Conservation (phyloP, 2,113 vertebrate species). For the Speoplatyrhinus poulsoni region DNA sequence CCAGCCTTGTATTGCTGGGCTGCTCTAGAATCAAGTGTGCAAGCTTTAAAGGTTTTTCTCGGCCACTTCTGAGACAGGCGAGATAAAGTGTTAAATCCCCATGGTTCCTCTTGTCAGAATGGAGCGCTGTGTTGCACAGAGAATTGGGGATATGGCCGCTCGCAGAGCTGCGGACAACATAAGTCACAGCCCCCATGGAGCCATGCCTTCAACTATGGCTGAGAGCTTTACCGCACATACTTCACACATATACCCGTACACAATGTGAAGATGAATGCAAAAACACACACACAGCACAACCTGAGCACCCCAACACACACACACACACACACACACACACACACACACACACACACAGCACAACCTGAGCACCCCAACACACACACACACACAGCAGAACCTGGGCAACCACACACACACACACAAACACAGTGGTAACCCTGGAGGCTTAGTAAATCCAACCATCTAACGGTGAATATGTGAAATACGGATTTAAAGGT, state of each 20-base stretch:
- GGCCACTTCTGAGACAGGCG: conserved; percentile 38
- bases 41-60: conserved; percentile 48
- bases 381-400: conserved; percentile 15
- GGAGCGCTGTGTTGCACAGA: conserved; percentile 28
- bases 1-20: not conserved
- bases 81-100: conserved; percentile 46
- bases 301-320: not conserved
- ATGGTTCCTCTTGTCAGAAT: conserved; percentile 36
- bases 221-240: conserved; percentile 12
- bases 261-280: not conserved
- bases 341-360: conserved; percentile 2
- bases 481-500: conserved; percentile 48
- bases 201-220: conserved; percentile 25
- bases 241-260: not conserved
- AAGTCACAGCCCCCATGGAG: conserved; percentile 31
- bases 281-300: not conserved
- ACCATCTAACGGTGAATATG: conserved; percentile 39
- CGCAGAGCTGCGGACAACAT: conserved; percentile 25
- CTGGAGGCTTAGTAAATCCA: conserved; percentile 36
- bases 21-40: conserved; percentile 35
- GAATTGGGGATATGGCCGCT: conserved; percentile 20
- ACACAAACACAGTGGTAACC: conserved; percentile 26
- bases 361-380: not conserved
- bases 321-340: not conserved
- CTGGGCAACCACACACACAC: conserved; percentile 1